Percentiles rank a stretch among this genome's conserved stretches.
These are phyloP conservation scores for Verasper variegatus DNA, from an alignment of 2,113 vertebrate genomes.

Conservation along the genomic window DNA sequence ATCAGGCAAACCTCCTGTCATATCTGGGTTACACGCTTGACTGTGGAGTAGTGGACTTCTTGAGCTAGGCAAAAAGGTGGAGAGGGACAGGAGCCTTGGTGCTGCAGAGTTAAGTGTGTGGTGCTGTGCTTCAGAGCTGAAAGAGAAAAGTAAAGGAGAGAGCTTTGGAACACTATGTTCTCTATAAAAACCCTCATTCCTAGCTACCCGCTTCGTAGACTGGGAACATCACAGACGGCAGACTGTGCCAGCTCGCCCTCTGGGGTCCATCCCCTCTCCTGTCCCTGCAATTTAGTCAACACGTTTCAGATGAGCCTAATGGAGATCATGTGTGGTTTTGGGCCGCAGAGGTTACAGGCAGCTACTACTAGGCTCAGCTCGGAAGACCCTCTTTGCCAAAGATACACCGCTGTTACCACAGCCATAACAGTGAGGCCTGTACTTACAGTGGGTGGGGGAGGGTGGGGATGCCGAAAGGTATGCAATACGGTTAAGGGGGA, in stretches of 20 bases:
- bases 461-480: slow-evolving; percentile 65
- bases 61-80: slow-evolving; percentile 60
- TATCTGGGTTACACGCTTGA: slow-evolving; percentile 84
- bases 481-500: slow-evolving; percentile 57
- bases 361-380: slow-evolving; percentile 59
- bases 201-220: slow-evolving; percentile 61
- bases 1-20: slow-evolving; percentile 79
- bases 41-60: slow-evolving; percentile 84
- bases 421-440: slow-evolving; percentile 68
- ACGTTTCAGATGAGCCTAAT: slow-evolving; percentile 82
- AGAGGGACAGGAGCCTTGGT: slow-evolving; percentile 59
- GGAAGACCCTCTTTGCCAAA: slow-evolving; percentile 72
- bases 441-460: slow-evolving; percentile 70
- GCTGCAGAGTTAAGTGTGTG: slow-evolving; percentile 43
- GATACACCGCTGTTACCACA: slow-evolving; percentile 74
- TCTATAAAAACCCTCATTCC: slow-evolving; percentile 73
- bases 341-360: slow-evolving; percentile 70
- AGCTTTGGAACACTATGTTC: slow-evolving; percentile 75
- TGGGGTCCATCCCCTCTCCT: slow-evolving; percentile 73
- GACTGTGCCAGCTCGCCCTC: slow-evolving; percentile 70
- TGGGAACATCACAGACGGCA: slow-evolving; percentile 73
- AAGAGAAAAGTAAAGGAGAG: slow-evolving; percentile 38
- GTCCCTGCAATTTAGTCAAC: slow-evolving; percentile 79
- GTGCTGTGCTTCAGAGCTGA: slow-evolving; percentile 41
- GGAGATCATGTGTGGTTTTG: slow-evolving; percentile 80